These are phyloP conservation scores for Mactromeris polynyma DNA, from an alignment of 2,888 invertebrate species.

Conservation along the genomic window DNA sequence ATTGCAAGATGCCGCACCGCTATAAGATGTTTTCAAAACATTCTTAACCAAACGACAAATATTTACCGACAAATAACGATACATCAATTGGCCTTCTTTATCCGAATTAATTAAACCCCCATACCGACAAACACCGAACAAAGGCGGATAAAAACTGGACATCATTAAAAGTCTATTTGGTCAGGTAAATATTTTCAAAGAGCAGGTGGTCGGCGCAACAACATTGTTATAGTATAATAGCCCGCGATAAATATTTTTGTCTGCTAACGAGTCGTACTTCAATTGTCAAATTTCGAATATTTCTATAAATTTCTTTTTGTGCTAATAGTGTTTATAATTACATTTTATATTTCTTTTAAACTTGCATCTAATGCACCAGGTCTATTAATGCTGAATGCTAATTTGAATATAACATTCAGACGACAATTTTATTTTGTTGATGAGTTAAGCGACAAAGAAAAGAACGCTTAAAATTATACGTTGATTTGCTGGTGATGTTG, in stretches of 20 bases:
- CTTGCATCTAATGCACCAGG: not conserved
- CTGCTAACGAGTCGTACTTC: not conserved
- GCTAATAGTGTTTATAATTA: not conserved
- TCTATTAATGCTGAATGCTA: not conserved
- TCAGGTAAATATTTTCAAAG: constrained; percentile 63
- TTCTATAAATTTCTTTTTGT: not conserved
- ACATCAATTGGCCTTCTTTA: constrained; percentile 6
- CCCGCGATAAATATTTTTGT: not conserved
- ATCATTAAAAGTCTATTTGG: constrained; percentile 57
- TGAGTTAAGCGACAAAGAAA: constrained; percentile 15
- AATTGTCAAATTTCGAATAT: not conserved
- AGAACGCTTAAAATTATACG: not conserved
- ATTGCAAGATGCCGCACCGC: constrained; percentile 40
- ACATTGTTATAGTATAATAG: constrained; percentile 13
- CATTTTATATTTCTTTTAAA: not conserved
- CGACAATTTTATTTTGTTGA: not conserved
- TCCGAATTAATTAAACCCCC: constrained; percentile 11
- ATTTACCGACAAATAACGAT: constrained; percentile 38
- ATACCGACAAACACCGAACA: constrained; percentile 46
- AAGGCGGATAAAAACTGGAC: constrained; percentile 46
- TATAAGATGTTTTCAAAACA: constrained; percentile 40
- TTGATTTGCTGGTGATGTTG: not conserved
- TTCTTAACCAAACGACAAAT: constrained; percentile 47
- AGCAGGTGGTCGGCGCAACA: constrained; percentile 55
- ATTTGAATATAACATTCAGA: not conserved